A percentile compares a stretch with the other conserved stretches of the same genome.
Evolutionary conservation across 1,140 invertebrate species (phyloP).

Genomic region (Drosophila subobscura): DNA sequence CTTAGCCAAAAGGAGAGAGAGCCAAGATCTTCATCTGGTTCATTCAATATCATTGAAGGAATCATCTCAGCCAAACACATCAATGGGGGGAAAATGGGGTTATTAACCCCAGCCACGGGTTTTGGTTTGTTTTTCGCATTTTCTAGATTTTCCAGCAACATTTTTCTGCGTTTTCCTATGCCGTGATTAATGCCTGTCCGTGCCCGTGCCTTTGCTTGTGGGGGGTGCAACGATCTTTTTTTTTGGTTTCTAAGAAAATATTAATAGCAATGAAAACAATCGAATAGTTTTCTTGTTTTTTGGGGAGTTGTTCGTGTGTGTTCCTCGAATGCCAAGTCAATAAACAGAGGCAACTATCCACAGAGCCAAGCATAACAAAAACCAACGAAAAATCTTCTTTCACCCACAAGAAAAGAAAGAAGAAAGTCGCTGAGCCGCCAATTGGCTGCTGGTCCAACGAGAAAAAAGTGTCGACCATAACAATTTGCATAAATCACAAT

Average conservation of each 20-base stretch:
- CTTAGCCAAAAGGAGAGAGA: conserved; percentile 17
- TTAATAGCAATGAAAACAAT: conserved; percentile 79
- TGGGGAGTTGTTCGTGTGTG: conserved; percentile 54
- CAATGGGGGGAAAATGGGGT: conserved; percentile 61
- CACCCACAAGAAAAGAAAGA: conserved; percentile 25
- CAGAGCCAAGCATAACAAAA: conserved; percentile 53
- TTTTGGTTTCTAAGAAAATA: conserved; percentile 69
- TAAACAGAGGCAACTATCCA: conserved; percentile 44
- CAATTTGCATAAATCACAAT: conserved; percentile 81
- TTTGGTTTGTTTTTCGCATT: conserved; percentile 49
- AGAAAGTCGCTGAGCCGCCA: conserved; percentile 41
- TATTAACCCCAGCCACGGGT: conserved; percentile 72
- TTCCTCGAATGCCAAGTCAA: conserved; percentile 57
- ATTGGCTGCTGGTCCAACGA: conserved; percentile 28
- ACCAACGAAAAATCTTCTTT: conserved; percentile 17
- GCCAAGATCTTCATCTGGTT: conserved; percentile 37
- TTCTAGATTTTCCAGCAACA: conserved; percentile 6
- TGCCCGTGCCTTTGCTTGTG: conserved; percentile 34
- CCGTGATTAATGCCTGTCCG: conserved; percentile 75
- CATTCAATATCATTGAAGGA: conserved; percentile 34
- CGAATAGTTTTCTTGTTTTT: conserved; percentile 13
- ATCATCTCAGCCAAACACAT: conserved; percentile 45
- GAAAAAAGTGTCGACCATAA: conserved; percentile 58
- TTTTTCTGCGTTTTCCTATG: conserved; percentile 1
- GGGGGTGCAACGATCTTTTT: conserved; percentile 72